Conservation (phyloP, 2,888 invertebrate species). For the Drosophila ustulata region DNA sequence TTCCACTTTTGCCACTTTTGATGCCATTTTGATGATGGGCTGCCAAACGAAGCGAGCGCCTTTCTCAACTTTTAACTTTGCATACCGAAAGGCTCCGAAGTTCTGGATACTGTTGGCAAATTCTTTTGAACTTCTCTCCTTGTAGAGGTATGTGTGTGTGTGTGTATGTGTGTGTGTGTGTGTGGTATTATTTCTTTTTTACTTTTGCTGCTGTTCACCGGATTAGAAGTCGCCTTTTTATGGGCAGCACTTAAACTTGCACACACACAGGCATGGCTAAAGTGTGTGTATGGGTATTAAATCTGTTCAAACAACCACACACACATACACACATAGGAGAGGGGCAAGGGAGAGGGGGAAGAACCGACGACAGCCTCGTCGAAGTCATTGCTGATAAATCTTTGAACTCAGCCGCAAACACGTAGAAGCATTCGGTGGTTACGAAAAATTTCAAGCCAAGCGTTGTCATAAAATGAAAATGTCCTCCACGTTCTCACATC, state of each 20-base stretch:
- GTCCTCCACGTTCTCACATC: slow-evolving; percentile 77
- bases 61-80: slow-evolving; percentile 57
- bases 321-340: slow-evolving; percentile 11
- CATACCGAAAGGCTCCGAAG: slow-evolving; percentile 41
- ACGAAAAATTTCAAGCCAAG: slow-evolving; percentile 64
- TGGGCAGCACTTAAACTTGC: slow-evolving; percentile 72
- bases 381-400: slow-evolving; percentile 79
- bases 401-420: slow-evolving; percentile 80
- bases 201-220: slow-evolving; percentile 54
- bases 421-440: slow-evolving; percentile 80
- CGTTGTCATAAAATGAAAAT: slow-evolving; percentile 81
- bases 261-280: slow-evolving; percentile 23
- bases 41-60: slow-evolving; percentile 51
- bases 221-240: slow-evolving; percentile 73
- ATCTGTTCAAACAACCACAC: slow-evolving; percentile 77
- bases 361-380: slow-evolving; percentile 75
- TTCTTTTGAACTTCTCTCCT: slow-evolving; percentile 67
- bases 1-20: slow-evolving; percentile 71
- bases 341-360: slow-evolving; percentile 4
- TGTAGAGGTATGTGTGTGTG: neutral
- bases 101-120: slow-evolving; percentile 46
- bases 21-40: slow-evolving; percentile 71
- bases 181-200: slow-evolving; percentile 58
- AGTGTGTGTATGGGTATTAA: slow-evolving; percentile 69
- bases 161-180: slow-evolving; percentile 22